phyloP scores from a whole-genome alignment of 2,888 invertebrate genomes.

The Tryphoninae sp. region DNA sequence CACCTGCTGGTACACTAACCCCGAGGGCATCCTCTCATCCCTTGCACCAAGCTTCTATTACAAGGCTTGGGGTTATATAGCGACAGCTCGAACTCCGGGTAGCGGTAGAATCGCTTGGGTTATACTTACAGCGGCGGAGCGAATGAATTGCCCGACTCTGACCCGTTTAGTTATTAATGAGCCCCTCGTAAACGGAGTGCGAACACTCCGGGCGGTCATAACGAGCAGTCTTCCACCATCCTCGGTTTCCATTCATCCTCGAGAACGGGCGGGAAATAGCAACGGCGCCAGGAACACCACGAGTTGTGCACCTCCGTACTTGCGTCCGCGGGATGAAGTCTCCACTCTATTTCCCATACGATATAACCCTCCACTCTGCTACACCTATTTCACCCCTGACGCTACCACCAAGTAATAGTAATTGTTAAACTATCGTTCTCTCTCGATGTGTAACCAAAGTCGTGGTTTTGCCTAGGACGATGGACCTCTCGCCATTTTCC shows the following conservation, averaged over 20 bases:
- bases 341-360: too few species aligned
- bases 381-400: too few species aligned
- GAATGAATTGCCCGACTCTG: slow-evolving; percentile 72
- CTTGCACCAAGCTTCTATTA: neutral
- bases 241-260: slow-evolving; percentile 56
- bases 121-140: slow-evolving; percentile 40
- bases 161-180: slow-evolving; percentile 73
- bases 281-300: slow-evolving; percentile 29
- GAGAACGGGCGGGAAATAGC: neutral
- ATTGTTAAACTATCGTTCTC: slow-evolving; percentile 12
- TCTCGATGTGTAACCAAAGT: neutral
- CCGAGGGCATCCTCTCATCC: neutral
- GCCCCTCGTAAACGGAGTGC: slow-evolving; percentile 68
- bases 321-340: neutral
- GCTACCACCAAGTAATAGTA: neutral
- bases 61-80: neutral
- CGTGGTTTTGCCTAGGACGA: neutral
- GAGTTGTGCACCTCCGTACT: slow-evolving; percentile 5
- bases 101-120: neutral
- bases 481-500: neutral
- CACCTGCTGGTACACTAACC: slow-evolving; percentile 44
- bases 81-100: neutral
- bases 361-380: too few species aligned
- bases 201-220: slow-evolving; percentile 68
- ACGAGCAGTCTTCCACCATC: slow-evolving; percentile 56